A percentile compares a stretch with the other conserved stretches of the same genome.
Evolutionary conservation across 2,113 vertebrate genomes (phyloP).

Genomic region (Salvelinus sp.): DNA sequence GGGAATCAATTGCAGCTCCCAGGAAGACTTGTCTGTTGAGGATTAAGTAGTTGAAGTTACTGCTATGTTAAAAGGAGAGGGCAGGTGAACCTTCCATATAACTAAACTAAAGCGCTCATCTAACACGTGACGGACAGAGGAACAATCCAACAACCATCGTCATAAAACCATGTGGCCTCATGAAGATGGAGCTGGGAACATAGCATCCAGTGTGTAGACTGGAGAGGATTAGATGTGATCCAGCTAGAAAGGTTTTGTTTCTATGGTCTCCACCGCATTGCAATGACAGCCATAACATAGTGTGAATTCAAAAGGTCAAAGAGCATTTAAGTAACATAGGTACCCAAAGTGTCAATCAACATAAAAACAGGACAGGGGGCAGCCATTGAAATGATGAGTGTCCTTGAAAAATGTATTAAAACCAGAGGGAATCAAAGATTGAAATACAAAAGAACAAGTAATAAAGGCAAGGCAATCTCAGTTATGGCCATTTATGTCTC

Average conservation of each 20-base stretch:
- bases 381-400: constrained; percentile 70
- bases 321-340: constrained; percentile 58
- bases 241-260: constrained; percentile 50
- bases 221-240: constrained; percentile 37
- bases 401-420: constrained; percentile 72
- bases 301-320: constrained; percentile 32
- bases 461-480: constrained; percentile 88
- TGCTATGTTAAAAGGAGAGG: constrained; percentile 51
- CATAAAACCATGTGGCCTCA: constrained; percentile 11
- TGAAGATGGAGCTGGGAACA: constrained; percentile 31
- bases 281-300: constrained; percentile 46
- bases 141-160: constrained; percentile 20
- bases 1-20: constrained; percentile 50
- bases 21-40: constrained; percentile 68
- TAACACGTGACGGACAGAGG: background rate
- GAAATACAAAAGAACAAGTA: constrained; percentile 77
- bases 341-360: constrained; percentile 43
- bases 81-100: constrained; percentile 42
- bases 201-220: constrained; percentile 57
- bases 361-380: constrained; percentile 64
- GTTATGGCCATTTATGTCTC: constrained; percentile 75
- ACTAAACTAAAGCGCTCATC: background rate
- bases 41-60: constrained; percentile 50
- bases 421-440: constrained; percentile 58
- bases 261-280: constrained; percentile 17